These are phyloP conservation scores for Linyphia triangularis DNA, from an alignment of 2,888 invertebrate species.

Conservation along the genomic window DNA sequence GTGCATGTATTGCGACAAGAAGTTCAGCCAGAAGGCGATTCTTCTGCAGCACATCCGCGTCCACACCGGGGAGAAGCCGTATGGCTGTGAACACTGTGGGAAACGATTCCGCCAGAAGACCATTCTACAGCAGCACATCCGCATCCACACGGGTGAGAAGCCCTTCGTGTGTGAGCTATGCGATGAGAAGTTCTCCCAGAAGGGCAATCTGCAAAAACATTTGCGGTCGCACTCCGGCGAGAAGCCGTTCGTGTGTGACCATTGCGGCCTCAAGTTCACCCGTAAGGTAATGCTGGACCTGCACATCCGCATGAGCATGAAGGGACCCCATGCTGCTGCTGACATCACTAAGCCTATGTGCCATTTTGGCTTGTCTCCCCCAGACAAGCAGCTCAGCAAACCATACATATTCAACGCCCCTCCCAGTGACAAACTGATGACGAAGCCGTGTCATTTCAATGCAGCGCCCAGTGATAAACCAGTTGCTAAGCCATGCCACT, in stretches of 20 bases:
- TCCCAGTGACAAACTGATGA: constrained; percentile 55
- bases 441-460: constrained; percentile 46
- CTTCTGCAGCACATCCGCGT: constrained; percentile 67
- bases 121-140: constrained; percentile 66
- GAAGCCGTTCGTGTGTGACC: constrained; percentile 69
- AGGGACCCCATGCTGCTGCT: constrained; percentile 35
- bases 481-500: constrained; percentile 71
- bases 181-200: constrained; percentile 68
- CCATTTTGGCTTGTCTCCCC: constrained; percentile 44
- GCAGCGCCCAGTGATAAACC: constrained; percentile 47
- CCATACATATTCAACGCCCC: constrained; percentile 65
- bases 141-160: constrained; percentile 73
- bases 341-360: constrained; percentile 59
- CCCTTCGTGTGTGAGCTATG: constrained; percentile 71
- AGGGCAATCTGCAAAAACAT: constrained; percentile 68
- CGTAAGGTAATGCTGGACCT: constrained; percentile 70
- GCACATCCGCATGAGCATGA: constrained; percentile 66
- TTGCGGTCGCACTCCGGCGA: constrained; percentile 72
- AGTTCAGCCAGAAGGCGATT: constrained; percentile 68
- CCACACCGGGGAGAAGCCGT: constrained; percentile 71
- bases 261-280: constrained; percentile 69
- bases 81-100: constrained; percentile 64
- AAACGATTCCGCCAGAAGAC: constrained; percentile 68
- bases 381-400: constrained; percentile 42
- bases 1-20: constrained; percentile 69